Conservation (phyloP, 2,888 invertebrate species). For the Synanthedon myopaeformis region DNA sequence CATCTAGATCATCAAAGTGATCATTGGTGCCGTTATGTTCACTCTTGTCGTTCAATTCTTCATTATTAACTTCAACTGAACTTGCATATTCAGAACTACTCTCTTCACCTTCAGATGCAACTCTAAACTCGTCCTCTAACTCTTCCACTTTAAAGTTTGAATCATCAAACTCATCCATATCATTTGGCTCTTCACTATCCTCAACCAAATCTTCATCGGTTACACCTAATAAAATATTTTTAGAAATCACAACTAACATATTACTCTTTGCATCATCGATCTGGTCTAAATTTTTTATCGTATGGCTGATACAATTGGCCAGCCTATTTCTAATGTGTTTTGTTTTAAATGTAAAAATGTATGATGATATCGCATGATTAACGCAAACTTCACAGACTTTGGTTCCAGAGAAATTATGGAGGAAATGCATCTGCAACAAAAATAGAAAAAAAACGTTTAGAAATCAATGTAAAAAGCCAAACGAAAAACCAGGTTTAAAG, state of each 20-base stretch:
- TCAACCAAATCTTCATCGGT: constrained; percentile 19
- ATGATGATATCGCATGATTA: constrained; percentile 40
- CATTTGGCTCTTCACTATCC: constrained; percentile 19
- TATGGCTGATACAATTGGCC: constrained; percentile 32
- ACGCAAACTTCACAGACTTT: constrained; percentile 56
- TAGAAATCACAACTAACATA: constrained; percentile 44
- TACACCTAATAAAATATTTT: constrained; percentile 33
- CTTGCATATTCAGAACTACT: constrained; percentile 3
- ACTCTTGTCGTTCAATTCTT: not conserved
- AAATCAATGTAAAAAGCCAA: not conserved
- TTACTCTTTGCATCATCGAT: constrained; percentile 22
- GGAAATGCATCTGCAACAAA: constrained; percentile 50
- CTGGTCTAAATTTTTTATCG: constrained; percentile 32
- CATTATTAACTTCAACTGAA: not conserved
- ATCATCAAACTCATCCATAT: constrained; percentile 20
- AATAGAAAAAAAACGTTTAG: constrained; percentile 8
- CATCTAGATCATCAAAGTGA: not conserved
- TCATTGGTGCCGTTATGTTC: not conserved
- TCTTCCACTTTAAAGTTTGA: constrained; percentile 35
- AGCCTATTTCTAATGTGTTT: constrained; percentile 37
- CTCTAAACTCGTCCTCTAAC: constrained; percentile 55
- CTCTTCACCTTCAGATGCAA: constrained; percentile 17
- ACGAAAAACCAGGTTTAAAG: no score
- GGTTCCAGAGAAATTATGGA: constrained; percentile 36
- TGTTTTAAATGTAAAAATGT: constrained; percentile 39